Percentiles rank a stretch among this genome's conserved stretches.
phyloP scores from a whole-genome alignment of 2,888 invertebrate species.

The Acleris literana region DNA sequence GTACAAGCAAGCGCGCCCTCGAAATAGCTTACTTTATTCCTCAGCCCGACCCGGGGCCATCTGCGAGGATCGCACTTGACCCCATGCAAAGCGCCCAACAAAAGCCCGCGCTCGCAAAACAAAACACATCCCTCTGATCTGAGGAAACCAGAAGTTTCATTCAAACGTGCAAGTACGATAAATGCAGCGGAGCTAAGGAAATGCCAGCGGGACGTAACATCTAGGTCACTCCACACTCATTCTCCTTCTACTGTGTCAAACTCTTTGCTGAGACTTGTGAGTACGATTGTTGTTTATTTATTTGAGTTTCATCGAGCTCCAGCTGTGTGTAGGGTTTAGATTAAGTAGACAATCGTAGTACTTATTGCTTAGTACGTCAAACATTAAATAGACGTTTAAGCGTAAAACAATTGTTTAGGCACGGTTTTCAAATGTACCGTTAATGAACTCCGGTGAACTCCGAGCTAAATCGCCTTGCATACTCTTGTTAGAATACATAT shows the following conservation, averaged over 20 bases:
- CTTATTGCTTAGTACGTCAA: too few species aligned
- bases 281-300: slow-evolving; percentile 16
- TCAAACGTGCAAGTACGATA: slow-evolving; percentile 41
- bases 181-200: slow-evolving; percentile 42
- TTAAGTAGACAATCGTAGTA: too few species aligned
- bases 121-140: slow-evolving; percentile 48
- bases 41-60: slow-evolving; percentile 54
- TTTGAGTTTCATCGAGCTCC: not conserved
- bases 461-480: too few species aligned
- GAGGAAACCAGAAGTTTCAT: slow-evolving; percentile 48
- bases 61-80: slow-evolving; percentile 73
- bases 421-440: too few species aligned
- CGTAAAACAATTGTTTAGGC: too few species aligned
- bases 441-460: too few species aligned
- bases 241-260: slow-evolving; percentile 35
- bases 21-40: slow-evolving; percentile 52
- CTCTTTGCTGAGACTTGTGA: slow-evolving; percentile 6
- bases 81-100: slow-evolving; percentile 67
- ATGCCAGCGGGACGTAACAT: slow-evolving; percentile 44
- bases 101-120: slow-evolving; percentile 55
- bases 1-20: slow-evolving; percentile 33
- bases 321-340: too few species aligned
- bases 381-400: too few species aligned
- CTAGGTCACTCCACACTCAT: slow-evolving; percentile 51
- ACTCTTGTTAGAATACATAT: too few species aligned